phyloP scores from a whole-genome alignment of 2,888 invertebrate genomes.

The Agonopterix subpropinquella region DNA sequence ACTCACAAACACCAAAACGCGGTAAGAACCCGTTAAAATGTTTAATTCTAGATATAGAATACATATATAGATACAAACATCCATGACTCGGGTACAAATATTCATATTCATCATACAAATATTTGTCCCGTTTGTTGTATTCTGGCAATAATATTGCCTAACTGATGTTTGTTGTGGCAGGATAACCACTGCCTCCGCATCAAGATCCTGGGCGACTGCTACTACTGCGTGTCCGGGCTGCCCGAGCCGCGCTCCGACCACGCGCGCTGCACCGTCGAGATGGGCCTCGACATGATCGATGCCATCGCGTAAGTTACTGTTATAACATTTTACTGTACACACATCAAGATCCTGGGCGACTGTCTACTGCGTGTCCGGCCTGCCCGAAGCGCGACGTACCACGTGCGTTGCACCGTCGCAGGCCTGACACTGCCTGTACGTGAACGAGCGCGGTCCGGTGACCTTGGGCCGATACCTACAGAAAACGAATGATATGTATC shows the following conservation, averaged over 20 bases:
- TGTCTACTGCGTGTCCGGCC: constrained; percentile 94
- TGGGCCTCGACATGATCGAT: constrained; percentile 91
- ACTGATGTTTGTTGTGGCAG: constrained; percentile 44
- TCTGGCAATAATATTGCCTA: not conserved
- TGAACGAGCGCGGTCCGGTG: too few relatives aligned
- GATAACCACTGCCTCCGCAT: constrained; percentile 90
- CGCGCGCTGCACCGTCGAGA: constrained; percentile 92
- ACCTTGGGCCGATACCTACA: too few relatives aligned
- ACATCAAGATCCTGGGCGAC: constrained; percentile 91
- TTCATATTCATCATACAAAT: too few relatives aligned
- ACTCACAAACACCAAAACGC: too few relatives aligned
- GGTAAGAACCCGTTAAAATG: too few relatives aligned
- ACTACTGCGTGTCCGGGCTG: constrained; percentile 94
- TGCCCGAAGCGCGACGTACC: constrained; percentile 94
- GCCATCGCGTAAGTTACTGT: constrained; percentile 83
- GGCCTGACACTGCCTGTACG: too few relatives aligned
- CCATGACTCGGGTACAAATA: too few relatives aligned
- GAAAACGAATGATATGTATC: too few relatives aligned
- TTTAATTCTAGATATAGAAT: too few relatives aligned
- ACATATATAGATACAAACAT: too few relatives aligned
- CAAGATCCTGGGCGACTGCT: constrained; percentile 93
- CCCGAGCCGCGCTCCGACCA: constrained; percentile 94
- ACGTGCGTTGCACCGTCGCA: constrained; percentile 89
- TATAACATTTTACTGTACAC: constrained; percentile 18
- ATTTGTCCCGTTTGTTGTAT: too few relatives aligned